Base-by-base conservation (phyloP, 2,888 invertebrate species). In the Polydrusus cervinus region DNA sequence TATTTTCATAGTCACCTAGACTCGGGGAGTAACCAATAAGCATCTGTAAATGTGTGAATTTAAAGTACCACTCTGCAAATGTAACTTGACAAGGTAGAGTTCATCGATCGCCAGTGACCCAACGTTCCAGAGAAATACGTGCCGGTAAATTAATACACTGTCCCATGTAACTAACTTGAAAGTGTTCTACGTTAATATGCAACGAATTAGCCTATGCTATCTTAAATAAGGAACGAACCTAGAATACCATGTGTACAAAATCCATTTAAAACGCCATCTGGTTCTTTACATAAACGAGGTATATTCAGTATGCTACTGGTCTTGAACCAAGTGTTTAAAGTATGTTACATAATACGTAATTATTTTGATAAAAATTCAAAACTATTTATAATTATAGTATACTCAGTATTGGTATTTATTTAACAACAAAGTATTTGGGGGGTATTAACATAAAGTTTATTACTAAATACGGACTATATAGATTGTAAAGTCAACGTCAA, bases 51-150 rank as follows among this genome's bases (percentile, higher is more conserved):
- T 74, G 62, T 64, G 68, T 62, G 68, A 74, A 74, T 74, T 68
- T 74, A 74, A 68, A 68, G 53, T 68, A 62, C 65, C 67, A 57
- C 34, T 20, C 47, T 74, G 69, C 61, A 74, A 74, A 70, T 70
- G 70, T 64, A 74, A 74, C 65, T 69, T 74, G 74, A 74, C 69
- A 74, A 74, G 68, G 70, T 51, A 70, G 57, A 60, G 74, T 69
- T 74, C 74, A 70, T 74, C 65, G 74, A 70, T 74, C 74, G 74
- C 65, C 55, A 53, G 49, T 74, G 70, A 74, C 74, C 74, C 62
- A 65, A 18, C 69, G 69, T 70, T 68, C 68, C 62, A 55, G 38
- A 43, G 72, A 72, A 40, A 34, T 53, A 25, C 30, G 40, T 49
- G 66, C 30, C 57, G 55, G 34, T 72, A 47, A 72, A 67, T 72